A percentile compares a stretch with the other conserved stretches of the same genome.
These are phyloP conservation scores for Poeciliopsis gracilis DNA, from an alignment of 2,797 vertebrate species.

Conservation along the genomic window DNA sequence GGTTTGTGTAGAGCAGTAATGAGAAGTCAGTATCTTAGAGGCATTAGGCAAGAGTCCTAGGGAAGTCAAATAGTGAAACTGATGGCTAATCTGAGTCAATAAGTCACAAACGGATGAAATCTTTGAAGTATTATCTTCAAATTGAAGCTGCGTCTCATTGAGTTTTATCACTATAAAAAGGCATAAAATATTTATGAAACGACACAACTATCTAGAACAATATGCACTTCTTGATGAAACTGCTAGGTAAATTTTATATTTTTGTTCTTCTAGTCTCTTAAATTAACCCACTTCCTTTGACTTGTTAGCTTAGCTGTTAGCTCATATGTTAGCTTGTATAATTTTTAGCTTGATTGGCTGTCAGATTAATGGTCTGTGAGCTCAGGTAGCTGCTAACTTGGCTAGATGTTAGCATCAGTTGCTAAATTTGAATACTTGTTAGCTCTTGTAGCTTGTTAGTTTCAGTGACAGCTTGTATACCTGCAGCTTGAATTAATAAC, in stretches of 20 bases:
- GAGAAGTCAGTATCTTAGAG: neutral
- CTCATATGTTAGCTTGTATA: neutral
- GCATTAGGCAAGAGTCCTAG: neutral
- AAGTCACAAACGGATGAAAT: neutral
- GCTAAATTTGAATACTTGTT: neutral
- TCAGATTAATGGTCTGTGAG: neutral
- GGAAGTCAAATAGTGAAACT: neutral
- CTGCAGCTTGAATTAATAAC: neutral
- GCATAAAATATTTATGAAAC: neutral
- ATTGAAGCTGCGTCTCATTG: neutral
- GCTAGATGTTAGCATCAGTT: neutral
- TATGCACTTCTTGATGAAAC: neutral
- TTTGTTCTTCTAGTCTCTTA: neutral
- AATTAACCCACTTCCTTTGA: neutral
- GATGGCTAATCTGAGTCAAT: neutral
- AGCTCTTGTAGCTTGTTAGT: neutral
- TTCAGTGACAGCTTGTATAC: neutral
- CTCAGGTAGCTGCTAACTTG: neutral
- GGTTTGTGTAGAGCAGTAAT: neutral
- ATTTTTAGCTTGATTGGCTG: neutral
- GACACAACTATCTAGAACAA: neutral
- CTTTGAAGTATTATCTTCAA: neutral
- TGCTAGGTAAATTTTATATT: neutral
- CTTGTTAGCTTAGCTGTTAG: neutral
- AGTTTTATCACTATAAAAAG: neutral